Base-by-base conservation (phyloP, 1,140 invertebrate species). In the Xylocopa sonorina region DNA sequence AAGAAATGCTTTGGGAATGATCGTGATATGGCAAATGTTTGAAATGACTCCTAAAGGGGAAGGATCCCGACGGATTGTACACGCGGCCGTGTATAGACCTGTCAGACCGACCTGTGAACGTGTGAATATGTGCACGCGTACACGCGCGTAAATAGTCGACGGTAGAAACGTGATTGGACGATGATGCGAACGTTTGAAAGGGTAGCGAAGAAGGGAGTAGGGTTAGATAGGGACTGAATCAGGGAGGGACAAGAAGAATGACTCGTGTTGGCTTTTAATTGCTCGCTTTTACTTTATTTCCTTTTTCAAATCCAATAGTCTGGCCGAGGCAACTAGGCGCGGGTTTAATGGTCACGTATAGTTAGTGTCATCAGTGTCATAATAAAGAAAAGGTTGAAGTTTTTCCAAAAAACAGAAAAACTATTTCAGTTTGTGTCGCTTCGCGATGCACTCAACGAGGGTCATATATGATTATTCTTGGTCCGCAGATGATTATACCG, bases 11-110 rank as follows among this genome's bases (percentile, higher is more conserved):
- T 77, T 32, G 55, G n/a, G 78, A 78, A 51, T 41, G 80, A 80
- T 86, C 80, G 74, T 86, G 84, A 85, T 86, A 85, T 66, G 81
- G 84, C 80, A 83, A 86, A 86, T 86, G 84, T 86, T 86, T 86
- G 67, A 86, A 85, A 86, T 85, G 84, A 83, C 34, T 85, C 74
- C 77, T 83, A 86, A 85, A 85, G 85, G 84, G 81, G 63, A 85
- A 82, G 76, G 66, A 85, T 82, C 72, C 38, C 38, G 71, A 21
- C 55, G 62, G 53, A 43, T 80, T 72, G 53, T 77, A 51, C 69
- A 79, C 48, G 67, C 69, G 66, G 38, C 68, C 53, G 38, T 2
- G 41, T 29, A n/a, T n/a, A 24, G 27, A 14, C 41, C 3, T 24
- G 21, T 27, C 27, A 16, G 9, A n/a, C 6, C 18, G 27, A 12